Evolutionary conservation across 1,140 invertebrate species (phyloP).

Genomic region (Arion vulgaris): DNA sequence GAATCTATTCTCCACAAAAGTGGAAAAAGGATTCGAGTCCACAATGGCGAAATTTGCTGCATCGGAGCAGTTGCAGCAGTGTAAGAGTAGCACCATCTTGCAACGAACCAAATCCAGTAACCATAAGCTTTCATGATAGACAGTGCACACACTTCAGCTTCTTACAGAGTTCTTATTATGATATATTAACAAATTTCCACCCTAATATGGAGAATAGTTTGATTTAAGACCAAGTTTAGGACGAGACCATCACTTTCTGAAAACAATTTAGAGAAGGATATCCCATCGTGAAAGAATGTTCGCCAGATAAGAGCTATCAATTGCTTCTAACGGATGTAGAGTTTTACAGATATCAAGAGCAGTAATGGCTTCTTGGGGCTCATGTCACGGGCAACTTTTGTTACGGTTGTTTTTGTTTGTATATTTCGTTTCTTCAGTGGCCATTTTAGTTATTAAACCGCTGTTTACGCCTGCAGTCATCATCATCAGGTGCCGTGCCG

Average conservation of each 20-base stretch:
- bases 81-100: constrained; percentile 14
- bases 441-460: constrained; percentile 96
- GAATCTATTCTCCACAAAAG: neutral
- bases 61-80: neutral
- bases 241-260: constrained; percentile 12
- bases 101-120: neutral
- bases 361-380: constrained; percentile 99
- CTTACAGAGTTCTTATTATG: neutral
- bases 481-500: too few species aligned
- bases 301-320: neutral
- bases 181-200: neutral
- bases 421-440: constrained; percentile 91
- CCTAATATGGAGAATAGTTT: neutral
- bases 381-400: constrained; percentile 98
- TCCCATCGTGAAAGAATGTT: neutral
- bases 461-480: too few species aligned
- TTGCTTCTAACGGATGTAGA: neutral
- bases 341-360: constrained; percentile 35
- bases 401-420: constrained; percentile 98
- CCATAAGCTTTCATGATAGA: neutral
- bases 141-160: constrained; percentile 2
- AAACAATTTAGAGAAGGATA: constrained; percentile 13
- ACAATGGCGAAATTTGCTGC: constrained; percentile 16
- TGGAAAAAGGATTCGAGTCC: neutral
- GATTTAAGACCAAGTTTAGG: constrained; percentile 14